These are phyloP conservation scores for Agonopterix alstromeriana DNA, from an alignment of 2,888 invertebrate genomes.

Conservation along the genomic window DNA sequence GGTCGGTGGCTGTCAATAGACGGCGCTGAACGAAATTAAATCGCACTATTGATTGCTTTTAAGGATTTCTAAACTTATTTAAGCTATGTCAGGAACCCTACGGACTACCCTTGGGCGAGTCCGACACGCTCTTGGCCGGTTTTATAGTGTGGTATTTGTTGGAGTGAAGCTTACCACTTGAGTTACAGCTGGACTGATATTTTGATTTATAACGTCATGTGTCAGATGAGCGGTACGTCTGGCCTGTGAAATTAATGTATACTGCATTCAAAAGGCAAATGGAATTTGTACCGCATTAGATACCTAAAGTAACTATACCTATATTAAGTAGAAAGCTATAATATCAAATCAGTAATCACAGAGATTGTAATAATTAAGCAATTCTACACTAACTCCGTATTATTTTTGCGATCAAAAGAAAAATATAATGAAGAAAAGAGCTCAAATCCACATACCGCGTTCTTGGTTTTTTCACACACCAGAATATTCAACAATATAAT, in stretches of 20 bases:
- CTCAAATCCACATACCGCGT: not conserved
- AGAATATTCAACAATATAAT: constrained; percentile 1
- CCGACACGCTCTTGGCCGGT: not conserved
- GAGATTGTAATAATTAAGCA: not conserved
- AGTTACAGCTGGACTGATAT: constrained; percentile 30
- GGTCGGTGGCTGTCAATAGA: too few relatives aligned
- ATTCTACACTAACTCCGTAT: too few relatives aligned
- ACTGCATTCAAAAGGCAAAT: too few relatives aligned
- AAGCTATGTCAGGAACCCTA: too few relatives aligned
- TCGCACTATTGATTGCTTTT: too few relatives aligned
- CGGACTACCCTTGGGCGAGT: not conserved
- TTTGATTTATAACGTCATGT: constrained; percentile 41
- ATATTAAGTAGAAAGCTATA: too few relatives aligned
- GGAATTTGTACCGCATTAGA: too few relatives aligned
- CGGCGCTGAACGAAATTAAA: too few relatives aligned
- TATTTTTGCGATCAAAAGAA: too few relatives aligned
- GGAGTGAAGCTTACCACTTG: not conserved
- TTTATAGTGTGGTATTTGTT: too few relatives aligned
- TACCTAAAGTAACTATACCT: too few relatives aligned
- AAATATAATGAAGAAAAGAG: not conserved
- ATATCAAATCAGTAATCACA: not conserved
- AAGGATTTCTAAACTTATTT: too few relatives aligned
- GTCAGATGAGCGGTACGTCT: not conserved
- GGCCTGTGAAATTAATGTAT: not conserved
- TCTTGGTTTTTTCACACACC: not conserved